Conservation (phyloP, 1,140 invertebrate genomes). For the Pararge aegeria region DNA sequence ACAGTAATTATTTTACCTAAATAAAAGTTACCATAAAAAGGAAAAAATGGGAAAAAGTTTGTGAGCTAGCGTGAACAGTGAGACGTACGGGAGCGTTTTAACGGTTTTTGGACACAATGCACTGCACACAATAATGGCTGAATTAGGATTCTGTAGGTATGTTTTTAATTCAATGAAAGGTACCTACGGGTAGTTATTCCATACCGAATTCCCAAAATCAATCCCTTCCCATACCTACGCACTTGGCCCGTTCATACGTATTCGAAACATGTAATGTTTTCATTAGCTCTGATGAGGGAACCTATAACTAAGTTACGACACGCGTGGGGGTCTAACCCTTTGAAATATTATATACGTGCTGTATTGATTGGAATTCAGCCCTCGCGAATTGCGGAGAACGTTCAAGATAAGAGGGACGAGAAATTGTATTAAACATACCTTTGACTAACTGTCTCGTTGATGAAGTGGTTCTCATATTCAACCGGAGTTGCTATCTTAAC, state of each 20-base stretch:
- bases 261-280: slow-evolving; percentile 45
- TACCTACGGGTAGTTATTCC: background rate
- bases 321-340: slow-evolving; percentile 30
- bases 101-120: too few relatives aligned
- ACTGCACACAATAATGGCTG: too few relatives aligned
- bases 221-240: slow-evolving; percentile 1
- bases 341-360: slow-evolving; percentile 28
- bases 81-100: too few relatives aligned
- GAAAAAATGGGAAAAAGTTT: too few relatives aligned
- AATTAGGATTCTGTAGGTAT: too few relatives aligned
- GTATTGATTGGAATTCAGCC: slow-evolving; percentile 25
- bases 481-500: too few relatives aligned
- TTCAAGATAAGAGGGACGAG: slow-evolving; percentile 5
- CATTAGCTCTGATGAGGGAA: slow-evolving; percentile 52
- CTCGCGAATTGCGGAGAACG: background rate
- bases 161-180: too few relatives aligned
- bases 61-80: too few relatives aligned
- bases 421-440: background rate
- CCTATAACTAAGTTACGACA: slow-evolving; percentile 45
- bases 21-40: too few relatives aligned
- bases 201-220: slow-evolving; percentile 4
- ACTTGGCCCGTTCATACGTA: slow-evolving; percentile 25
- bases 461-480: too few relatives aligned
- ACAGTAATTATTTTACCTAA: too few relatives aligned
- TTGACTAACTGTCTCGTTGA: too few relatives aligned